Percentiles rank a stretch among this genome's conserved stretches.
Evolutionary conservation across 2,797 vertebrate genomes (phyloP).

Genomic region (Sebastes oblongus): DNA sequence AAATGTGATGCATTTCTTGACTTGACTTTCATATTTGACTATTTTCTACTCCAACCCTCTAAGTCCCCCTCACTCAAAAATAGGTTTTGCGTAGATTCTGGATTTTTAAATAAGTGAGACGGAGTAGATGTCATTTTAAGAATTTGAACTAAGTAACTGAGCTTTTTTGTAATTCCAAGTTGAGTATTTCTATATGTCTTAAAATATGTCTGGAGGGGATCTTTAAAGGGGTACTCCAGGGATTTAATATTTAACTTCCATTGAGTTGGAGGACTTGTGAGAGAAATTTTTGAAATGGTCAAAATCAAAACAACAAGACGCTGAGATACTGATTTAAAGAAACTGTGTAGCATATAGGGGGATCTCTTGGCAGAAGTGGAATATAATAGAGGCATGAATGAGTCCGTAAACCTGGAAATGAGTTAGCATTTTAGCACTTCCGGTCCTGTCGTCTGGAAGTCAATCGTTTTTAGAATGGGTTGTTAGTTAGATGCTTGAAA

Average conservation of each 20-base stretch:
- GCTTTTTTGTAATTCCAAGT: not conserved
- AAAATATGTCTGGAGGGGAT: not conserved
- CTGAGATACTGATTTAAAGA: not conserved
- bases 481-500: too few relatives aligned
- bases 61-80: not conserved
- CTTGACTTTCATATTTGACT: not conserved
- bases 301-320: not conserved
- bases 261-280: not conserved
- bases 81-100: not conserved
- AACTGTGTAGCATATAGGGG: not conserved
- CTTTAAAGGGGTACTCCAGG: not conserved
- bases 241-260: rapidly evolving
- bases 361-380: not conserved
- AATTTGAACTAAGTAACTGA: not conserved
- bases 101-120: not conserved
- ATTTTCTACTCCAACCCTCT: not conserved
- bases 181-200: not conserved
- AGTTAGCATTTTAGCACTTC: too few relatives aligned
- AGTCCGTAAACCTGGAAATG: too few relatives aligned
- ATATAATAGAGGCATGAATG: not conserved
- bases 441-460: too few relatives aligned
- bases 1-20: not conserved
- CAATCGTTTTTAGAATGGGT: too few relatives aligned
- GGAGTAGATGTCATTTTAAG: not conserved
- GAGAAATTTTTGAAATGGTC: not conserved